phyloP scores from a whole-genome alignment of 2,888 invertebrate species.

The Pollenia amentaria region DNA sequence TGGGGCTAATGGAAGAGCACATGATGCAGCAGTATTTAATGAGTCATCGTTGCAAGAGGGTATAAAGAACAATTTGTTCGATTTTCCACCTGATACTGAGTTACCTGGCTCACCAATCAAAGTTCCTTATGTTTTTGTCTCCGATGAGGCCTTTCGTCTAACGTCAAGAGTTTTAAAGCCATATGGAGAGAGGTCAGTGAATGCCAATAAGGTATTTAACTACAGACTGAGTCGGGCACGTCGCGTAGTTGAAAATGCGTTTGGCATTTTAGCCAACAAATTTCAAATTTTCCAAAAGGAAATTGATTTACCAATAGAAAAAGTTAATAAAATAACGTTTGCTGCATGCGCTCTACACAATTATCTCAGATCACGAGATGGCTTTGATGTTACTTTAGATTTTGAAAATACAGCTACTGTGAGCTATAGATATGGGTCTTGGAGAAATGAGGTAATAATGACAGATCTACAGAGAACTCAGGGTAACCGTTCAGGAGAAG shows the following conservation, averaged over 20 bases:
- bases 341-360: slow-evolving; percentile 39
- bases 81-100: background rate
- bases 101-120: slow-evolving; percentile 6
- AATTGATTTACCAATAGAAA: slow-evolving; percentile 38
- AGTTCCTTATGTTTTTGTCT: slow-evolving; percentile 14
- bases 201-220: slow-evolving; percentile 30
- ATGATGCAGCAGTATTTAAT: background rate
- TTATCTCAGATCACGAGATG: slow-evolving; percentile 40
- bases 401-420: slow-evolving; percentile 18
- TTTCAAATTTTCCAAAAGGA: slow-evolving; percentile 52
- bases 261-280: slow-evolving; percentile 31
- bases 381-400: slow-evolving; percentile 6
- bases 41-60: too few species aligned
- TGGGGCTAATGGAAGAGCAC: background rate
- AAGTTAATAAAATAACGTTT: slow-evolving; percentile 32
- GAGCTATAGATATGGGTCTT: slow-evolving; percentile 1
- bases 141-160: background rate
- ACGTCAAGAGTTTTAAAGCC: slow-evolving; percentile 11
- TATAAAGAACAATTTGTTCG: too few species aligned
- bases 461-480: too few species aligned
- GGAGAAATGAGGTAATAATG: background rate
- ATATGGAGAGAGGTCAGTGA: slow-evolving; percentile 1
- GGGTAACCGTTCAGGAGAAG: too few species aligned
- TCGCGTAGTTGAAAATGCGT: slow-evolving; percentile 36
- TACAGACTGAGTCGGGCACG: slow-evolving; percentile 22